Evolutionary conservation across 2,113 vertebrate genomes (phyloP), one percentile per base, ranked within the genome.

Genomic region (Ginglymostoma cirratum): DNA sequence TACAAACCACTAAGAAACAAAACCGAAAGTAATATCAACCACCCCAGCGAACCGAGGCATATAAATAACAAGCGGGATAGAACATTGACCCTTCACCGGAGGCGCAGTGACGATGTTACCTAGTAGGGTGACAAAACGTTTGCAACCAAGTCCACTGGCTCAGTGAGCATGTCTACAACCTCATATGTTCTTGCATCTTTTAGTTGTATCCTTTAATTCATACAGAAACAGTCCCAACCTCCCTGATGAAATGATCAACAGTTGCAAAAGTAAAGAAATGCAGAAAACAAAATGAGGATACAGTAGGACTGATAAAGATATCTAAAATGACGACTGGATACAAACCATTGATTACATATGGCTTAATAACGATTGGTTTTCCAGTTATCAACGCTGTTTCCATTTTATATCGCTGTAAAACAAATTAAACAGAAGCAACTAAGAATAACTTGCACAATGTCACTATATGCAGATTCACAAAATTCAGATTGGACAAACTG

Each of bases 271-370:
- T 12, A 2, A 90, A 61, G n/a, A 52, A 12, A 76, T 10, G 27
- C 24, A 42, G 12, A 86, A 15, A 27, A 34, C 34, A 78, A 78
- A 15, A 14, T 78, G 30, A 70, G 24, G 66, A 70, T 70, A 80
- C n/a, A 7, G 14, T 80, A 87, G 8, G 27, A 52, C 24, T 55
- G 23, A 55, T 55, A 89, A 55, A 24, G 3, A 7, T 90, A 93
- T 66, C 7, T 66, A 66, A 93, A 93, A 70, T 95, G 66, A 94
- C 23, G 52, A 72, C 14, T 90, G 52, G 24, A 94, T 95, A 95
- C 94, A 95, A 76, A 95, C 94, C 67, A 5, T 95, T 95, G 52
- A 95, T 72, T 27, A 95, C 94, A 30, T 95, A 76, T 5, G 94
- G 94, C 24, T 95, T 95, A 76, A 95, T 76, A 72, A 76, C 42